Percentiles rank a stretch among this genome's conserved stretches.
Evolutionary conservation across 2,888 invertebrate genomes (phyloP).

Genomic region (Meloe dianella): DNA sequence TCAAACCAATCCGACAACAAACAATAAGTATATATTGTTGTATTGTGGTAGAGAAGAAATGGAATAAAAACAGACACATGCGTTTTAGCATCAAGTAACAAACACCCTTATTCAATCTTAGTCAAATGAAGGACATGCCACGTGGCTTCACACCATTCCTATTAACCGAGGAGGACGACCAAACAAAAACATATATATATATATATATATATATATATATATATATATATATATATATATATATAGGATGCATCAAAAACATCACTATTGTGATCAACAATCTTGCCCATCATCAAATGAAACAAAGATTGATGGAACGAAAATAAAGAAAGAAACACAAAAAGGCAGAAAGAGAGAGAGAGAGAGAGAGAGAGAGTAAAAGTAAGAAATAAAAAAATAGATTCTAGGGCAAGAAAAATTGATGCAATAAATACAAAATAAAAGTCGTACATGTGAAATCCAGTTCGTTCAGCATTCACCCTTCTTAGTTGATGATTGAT

Average conservation of each 20-base stretch:
- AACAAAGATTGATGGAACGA: not conserved
- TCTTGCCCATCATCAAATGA: conserved; percentile 3
- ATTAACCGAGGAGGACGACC: conserved; percentile 24
- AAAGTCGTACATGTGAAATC: not conserved
- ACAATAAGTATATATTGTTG: conserved; percentile 45
- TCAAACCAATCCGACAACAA: conserved; percentile 50
- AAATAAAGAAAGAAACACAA: not conserved
- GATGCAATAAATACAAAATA: conserved; percentile 9
- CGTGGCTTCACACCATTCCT: conserved; percentile 41
- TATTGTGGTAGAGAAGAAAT: conserved; percentile 56
- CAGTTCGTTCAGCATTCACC: not conserved
- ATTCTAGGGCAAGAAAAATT: conserved; percentile 3
- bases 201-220: not conserved
- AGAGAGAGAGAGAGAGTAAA: not conserved
- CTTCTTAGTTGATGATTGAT: conserved; percentile 6
- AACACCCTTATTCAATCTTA: conserved; percentile 47
- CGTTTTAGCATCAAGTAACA: conserved; percentile 55
- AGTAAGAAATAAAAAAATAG: not conserved
- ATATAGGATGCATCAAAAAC: not conserved
- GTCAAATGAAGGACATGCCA: conserved; percentile 50
- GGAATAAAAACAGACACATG: conserved; percentile 58
- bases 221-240: not conserved
- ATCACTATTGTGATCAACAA: conserved; percentile 8
- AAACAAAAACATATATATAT: conserved; percentile 5
- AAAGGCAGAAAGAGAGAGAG: not conserved